Percentiles rank a stretch among this genome's conserved stretches.
These are phyloP conservation scores for Zaprionus ornatus DNA, from an alignment of 1,140 invertebrate genomes.

Conservation along the genomic window DNA sequence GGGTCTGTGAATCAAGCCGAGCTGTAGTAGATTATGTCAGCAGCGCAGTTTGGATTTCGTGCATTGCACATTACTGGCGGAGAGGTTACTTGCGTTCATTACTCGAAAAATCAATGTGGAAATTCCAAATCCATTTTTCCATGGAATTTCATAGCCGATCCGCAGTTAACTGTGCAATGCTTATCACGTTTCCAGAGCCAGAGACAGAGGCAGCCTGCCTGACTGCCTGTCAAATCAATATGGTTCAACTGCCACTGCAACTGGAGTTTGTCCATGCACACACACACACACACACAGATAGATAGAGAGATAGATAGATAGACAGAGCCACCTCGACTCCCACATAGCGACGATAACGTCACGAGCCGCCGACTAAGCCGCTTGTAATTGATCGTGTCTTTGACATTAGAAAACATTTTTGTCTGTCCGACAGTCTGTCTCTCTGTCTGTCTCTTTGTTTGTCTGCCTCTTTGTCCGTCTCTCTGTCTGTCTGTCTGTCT, in stretches of 20 bases:
- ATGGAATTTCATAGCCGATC: slow-evolving; percentile 21
- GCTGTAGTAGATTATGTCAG: no score
- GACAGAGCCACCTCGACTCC: background rate
- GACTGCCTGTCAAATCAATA: slow-evolving; percentile 19
- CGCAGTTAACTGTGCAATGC: slow-evolving; percentile 18
- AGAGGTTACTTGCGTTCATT: slow-evolving; percentile 14
- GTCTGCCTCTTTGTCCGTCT: background rate
- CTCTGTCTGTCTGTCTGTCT: background rate
- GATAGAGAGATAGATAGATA: background rate
- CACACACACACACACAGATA: background rate
- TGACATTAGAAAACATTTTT: slow-evolving; percentile 53
- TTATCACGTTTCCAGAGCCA: slow-evolving; percentile 31
- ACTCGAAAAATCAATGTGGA: slow-evolving; percentile 23
- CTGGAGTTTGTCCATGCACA: background rate
- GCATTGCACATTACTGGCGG: background rate
- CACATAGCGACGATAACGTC: slow-evolving; percentile 35
- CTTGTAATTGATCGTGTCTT: slow-evolving; percentile 56
- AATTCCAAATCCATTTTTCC: slow-evolving; percentile 27
- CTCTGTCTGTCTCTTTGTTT: background rate
- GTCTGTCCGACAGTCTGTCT: slow-evolving; percentile 6
- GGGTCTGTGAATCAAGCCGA: background rate
- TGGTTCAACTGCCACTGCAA: slow-evolving; percentile 15
- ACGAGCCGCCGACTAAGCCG: slow-evolving; percentile 40
- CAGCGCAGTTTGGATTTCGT: slow-evolving; percentile 4
- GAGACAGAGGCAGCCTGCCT: background rate